Percentiles rank a stretch among this genome's conserved stretches.
phyloP scores from a whole-genome alignment of 2,113 vertebrate genomes.

The Setophaga coronata region DNA sequence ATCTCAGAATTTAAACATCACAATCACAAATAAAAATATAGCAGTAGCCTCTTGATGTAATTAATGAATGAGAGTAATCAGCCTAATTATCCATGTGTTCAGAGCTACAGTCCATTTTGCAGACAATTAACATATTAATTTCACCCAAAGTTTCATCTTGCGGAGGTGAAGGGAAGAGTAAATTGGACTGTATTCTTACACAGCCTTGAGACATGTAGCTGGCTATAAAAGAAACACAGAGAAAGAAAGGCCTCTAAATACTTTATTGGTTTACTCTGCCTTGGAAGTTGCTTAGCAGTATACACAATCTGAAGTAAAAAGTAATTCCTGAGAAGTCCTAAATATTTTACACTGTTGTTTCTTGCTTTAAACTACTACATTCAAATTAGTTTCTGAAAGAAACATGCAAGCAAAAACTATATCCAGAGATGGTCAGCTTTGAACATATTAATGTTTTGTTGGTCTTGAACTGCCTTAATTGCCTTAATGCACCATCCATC shows the following conservation, averaged over 20 bases:
- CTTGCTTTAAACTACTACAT: neutral
- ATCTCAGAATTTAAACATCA: neutral
- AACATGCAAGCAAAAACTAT: neutral
- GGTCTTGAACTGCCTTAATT: neutral
- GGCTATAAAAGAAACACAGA: neutral
- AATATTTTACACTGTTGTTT: neutral
- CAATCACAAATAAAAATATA: neutral
- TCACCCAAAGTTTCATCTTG: neutral
- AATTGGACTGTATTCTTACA: neutral
- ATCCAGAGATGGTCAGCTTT: neutral
- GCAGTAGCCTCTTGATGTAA: neutral
- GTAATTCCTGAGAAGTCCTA: neutral
- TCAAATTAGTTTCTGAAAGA: neutral
- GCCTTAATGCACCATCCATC: neutral
- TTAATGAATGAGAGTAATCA: neutral
- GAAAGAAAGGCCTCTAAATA: neutral
- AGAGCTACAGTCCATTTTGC: neutral
- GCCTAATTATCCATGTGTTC: neutral
- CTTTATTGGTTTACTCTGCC: neutral
- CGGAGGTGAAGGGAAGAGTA: neutral
- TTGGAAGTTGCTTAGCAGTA: neutral
- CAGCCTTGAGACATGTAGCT: neutral
- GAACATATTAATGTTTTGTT: neutral
- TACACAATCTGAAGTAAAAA: neutral
- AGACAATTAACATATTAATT: neutral